Base-by-base conservation (phyloP, 2,113 vertebrate genomes). In the Cathartes aura region DNA sequence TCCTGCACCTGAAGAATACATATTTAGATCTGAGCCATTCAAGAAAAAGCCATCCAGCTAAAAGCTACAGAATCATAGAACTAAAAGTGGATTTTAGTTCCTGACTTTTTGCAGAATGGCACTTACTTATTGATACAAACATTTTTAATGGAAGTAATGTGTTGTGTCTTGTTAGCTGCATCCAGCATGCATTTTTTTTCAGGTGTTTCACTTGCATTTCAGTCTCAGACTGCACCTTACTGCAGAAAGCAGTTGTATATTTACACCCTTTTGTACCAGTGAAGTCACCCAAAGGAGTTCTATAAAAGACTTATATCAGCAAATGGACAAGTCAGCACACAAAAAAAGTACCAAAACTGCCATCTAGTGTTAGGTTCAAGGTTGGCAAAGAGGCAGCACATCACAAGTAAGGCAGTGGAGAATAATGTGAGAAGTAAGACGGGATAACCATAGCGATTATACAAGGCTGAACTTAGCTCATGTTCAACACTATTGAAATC, bases 231-330 rank as follows among this genome's bases (percentile, higher is more conserved):
- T 45, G 26, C 7, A 38, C 52, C 19, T 45, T 36, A 5, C 48
- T 62, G 62, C 1, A 7, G 21, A 86, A 68, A 47, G 48, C 30
- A 50, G 8, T 4, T 30, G 12, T 30, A 2, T 5, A 12, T 43
- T 60, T 29, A 53, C 36, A 47, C 20, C 29, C 17, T 12, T 71
- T 19, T 34, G 32, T 14, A 7, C 6, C 26, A 43, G 5, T 3
- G 27, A 58, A 24, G 30, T 16, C 53, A 70, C 24, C 12, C 32
- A 9, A 21, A 42, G 30, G 16, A 58, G n/a, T 0, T 76, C 70
- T 19, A 0, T 0, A 7, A 34, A 5, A 30, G 22, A 14, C 15
- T 42, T 10, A 0, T 0, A 30, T 9, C 9, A 40, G 59, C 23
- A 62, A 56, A 26, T 0, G 23, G 42, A 12, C 15, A 22, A 45